These are phyloP conservation scores for Colossoma macropomum DNA, from an alignment of 2,113 vertebrate species.

Conservation along the genomic window DNA sequence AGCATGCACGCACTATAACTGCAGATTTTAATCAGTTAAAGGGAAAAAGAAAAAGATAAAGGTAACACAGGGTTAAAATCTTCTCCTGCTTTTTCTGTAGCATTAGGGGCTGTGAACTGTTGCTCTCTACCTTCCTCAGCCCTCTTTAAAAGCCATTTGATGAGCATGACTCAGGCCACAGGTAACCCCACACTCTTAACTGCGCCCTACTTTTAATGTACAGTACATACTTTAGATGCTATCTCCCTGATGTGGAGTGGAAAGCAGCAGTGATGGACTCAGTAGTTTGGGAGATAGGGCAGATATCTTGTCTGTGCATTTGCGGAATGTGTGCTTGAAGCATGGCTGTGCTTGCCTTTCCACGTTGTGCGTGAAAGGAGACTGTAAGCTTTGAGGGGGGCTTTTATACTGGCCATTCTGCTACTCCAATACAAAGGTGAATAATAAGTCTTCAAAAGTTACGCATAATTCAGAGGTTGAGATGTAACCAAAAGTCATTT, in stretches of 20 bases:
- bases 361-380: not conserved
- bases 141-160: constrained; percentile 31
- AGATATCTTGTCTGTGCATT: constrained; percentile 54
- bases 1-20: too few species aligned
- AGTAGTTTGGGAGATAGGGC: constrained; percentile 36
- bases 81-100: too few species aligned
- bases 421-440: not conserved
- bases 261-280: constrained; percentile 21
- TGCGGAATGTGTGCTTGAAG: constrained; percentile 39
- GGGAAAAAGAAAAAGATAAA: too few species aligned
- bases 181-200: constrained; percentile 26
- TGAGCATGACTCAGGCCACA: constrained; percentile 4
- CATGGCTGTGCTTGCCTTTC: constrained; percentile 45
- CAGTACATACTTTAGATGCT: constrained; percentile 50
- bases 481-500: too few species aligned
- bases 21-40: too few species aligned
- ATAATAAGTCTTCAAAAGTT: too few species aligned
- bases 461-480: too few species aligned
- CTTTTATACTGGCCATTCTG: not conserved
- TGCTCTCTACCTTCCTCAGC: not conserved
- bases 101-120: too few species aligned
- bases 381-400: constrained; percentile 29
- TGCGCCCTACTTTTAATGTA: constrained; percentile 17
- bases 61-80: too few species aligned
- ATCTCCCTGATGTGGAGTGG: constrained; percentile 29